These are phyloP conservation scores for Bactericera cockerelli DNA, from an alignment of 1,140 invertebrate species.

Conservation along the genomic window DNA sequence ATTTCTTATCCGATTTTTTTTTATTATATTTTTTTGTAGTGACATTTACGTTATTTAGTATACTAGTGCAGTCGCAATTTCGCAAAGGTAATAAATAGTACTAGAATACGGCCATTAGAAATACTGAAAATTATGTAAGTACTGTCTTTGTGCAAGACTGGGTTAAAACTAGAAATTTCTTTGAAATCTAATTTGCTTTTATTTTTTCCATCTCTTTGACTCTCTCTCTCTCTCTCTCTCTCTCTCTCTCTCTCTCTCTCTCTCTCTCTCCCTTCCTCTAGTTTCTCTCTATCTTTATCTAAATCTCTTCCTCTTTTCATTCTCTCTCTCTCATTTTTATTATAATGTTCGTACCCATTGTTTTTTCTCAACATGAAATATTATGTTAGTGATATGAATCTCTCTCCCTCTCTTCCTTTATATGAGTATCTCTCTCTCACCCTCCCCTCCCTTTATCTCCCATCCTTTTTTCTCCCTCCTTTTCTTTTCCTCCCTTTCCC, in stretches of 20 bases:
- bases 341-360: conserved; percentile 1
- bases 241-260: neutral
- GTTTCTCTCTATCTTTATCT: neutral
- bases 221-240: too few species aligned
- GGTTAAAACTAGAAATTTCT: conserved; percentile 10
- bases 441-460: neutral
- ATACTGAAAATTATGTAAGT: too few species aligned
- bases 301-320: conserved; percentile 2
- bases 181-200: neutral
- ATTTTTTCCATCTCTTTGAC: too few species aligned
- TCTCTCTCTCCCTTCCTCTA: conserved; percentile 9
- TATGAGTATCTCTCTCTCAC: neutral
- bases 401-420: neutral
- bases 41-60: too few species aligned
- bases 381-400: neutral
- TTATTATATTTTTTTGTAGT: too few species aligned
- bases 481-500: neutral
- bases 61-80: too few species aligned
- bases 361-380: neutral
- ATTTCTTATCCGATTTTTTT: too few species aligned
- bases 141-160: too few species aligned
- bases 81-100: too few species aligned
- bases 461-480: too few species aligned
- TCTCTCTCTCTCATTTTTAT: conserved; percentile 9
- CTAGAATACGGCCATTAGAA: too few species aligned